Base-by-base conservation (phyloP, 2,113 vertebrate genomes). In the Sorex araneus region DNA sequence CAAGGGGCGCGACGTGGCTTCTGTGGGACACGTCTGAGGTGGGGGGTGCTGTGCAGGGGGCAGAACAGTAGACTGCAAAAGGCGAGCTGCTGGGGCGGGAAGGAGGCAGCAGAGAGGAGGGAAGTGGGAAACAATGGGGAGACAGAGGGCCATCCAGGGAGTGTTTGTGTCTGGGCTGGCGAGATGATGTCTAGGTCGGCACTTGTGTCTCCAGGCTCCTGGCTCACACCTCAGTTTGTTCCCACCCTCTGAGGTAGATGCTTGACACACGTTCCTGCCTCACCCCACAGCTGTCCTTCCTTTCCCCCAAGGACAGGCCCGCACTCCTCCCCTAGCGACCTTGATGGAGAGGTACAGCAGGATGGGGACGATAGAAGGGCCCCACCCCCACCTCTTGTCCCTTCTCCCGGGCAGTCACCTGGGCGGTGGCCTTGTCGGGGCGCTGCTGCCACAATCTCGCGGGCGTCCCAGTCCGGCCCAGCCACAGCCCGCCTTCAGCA, bases 401-500 rank as follows among this genome's bases (percentile, higher is more conserved):
- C 82, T 43, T 15, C 45, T 80, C 85, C 70, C 66, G 2, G 73
- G 80, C 77, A 78, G 70, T 84, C 91, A 73, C 54, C 69, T 95
- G 27, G 96, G 77, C 67, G 70, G 84, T 83, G 79, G 88, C 89
- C 63, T 0, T 23, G 71, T 45, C 87, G 82, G 9, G 0, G 54
- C 0, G 0, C 60, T 18, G 81, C 60, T 5, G 70, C 47, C 84
- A 91, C 76, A 50, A 40, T 23, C 36, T 1, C 84, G 27, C 23
- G 0, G 11, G 67, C 40, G 12, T 54, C 81, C 23, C 2, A 21
- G 78, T 80, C n/a, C 74, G 3, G 40, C 43, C 40, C 63, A 11
- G 25, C 74, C 6, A 13, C 57, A 63, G 25, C n/a, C 84, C 16
- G 30, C 6, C 19, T 95, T 98, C 97, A 98, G 98, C 95, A 98